Conservation (phyloP, 2,113 vertebrate species). For the Melospiza melodia region DNA sequence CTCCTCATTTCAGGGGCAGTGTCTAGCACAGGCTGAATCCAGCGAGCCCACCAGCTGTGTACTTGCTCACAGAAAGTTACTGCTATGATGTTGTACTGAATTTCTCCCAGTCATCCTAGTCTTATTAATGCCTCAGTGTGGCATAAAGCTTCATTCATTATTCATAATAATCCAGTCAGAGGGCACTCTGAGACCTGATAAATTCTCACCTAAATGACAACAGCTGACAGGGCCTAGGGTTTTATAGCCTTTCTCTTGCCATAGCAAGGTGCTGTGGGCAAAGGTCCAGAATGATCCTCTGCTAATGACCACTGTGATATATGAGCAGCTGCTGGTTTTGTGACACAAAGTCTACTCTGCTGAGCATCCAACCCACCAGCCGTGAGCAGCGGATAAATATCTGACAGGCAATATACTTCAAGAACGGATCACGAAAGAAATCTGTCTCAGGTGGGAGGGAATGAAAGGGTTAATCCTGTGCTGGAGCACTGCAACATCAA, state of each 20-base stretch:
- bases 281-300: constrained; percentile 87
- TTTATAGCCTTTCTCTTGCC: constrained; percentile 84
- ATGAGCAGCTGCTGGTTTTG: constrained; percentile 82
- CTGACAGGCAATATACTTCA: constrained; percentile 68
- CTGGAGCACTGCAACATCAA: constrained; percentile 57
- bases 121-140: constrained; percentile 90
- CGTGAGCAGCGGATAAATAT: constrained; percentile 54
- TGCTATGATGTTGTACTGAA: constrained; percentile 69
- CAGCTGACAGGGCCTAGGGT: constrained; percentile 93
- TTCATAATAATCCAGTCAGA: constrained; percentile 94
- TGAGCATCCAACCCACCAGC: constrained; percentile 75
- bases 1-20: neutral
- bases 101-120: constrained; percentile 84
- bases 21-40: neutral
- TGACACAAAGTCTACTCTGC: constrained; percentile 77
- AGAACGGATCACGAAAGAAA: constrained; percentile 22
- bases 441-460: constrained; percentile 66
- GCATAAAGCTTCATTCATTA: constrained; percentile 96
- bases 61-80: constrained; percentile 64
- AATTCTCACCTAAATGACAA: constrained; percentile 97
- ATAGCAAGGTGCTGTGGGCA: constrained; percentile 83
- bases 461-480: constrained; percentile 75
- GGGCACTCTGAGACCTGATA: constrained; percentile 92
- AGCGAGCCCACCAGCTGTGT: constrained; percentile 69
- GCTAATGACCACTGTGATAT: constrained; percentile 92